Conservation (phyloP, 1,140 invertebrate species). For the Drosophila santomea region DNA sequence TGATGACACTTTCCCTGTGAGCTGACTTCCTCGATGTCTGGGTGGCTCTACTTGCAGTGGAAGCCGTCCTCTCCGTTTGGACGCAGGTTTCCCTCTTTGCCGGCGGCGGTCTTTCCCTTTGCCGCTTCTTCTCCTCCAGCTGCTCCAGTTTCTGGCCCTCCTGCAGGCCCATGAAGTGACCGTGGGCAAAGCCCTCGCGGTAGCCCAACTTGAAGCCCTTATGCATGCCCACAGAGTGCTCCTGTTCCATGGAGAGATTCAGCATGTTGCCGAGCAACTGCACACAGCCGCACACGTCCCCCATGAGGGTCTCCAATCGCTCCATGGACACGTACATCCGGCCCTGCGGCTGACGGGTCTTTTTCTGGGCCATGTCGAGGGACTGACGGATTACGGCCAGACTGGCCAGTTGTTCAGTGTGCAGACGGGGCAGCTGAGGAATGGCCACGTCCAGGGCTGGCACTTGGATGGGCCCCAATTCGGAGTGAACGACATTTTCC, state of each 20-base stretch:
- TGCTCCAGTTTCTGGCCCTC: slow-evolving; percentile 41
- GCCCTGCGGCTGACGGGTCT: slow-evolving; percentile 6
- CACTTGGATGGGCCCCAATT: slow-evolving; percentile 36
- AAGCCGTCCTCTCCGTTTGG: not conserved
- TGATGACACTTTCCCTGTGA: not conserved
- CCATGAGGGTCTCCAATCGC: slow-evolving; percentile 28
- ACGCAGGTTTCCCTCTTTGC: not conserved
- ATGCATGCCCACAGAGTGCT: slow-evolving; percentile 53
- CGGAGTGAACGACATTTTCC: slow-evolving; percentile 21
- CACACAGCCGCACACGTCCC: slow-evolving; percentile 46
- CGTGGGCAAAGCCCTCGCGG: slow-evolving; percentile 61
- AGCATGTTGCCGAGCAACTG: slow-evolving; percentile 57
- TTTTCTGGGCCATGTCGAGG: slow-evolving; percentile 30
- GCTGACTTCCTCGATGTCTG: not conserved
- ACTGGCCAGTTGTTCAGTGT: slow-evolving; percentile 51
- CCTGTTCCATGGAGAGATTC: slow-evolving; percentile 70
- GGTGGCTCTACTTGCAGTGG: not conserved
- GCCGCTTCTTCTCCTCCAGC: not conserved
- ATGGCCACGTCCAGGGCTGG: slow-evolving; percentile 24
- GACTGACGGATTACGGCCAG: slow-evolving; percentile 47
- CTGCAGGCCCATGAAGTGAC: slow-evolving; percentile 66
- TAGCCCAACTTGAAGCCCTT: slow-evolving; percentile 63
- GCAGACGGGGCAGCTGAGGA: slow-evolving; percentile 47
- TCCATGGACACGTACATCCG: slow-evolving; percentile 37
- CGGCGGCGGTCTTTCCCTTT: not conserved